phyloP scores from a whole-genome alignment of 2,797 vertebrate species.

The Botia almorhae region DNA sequence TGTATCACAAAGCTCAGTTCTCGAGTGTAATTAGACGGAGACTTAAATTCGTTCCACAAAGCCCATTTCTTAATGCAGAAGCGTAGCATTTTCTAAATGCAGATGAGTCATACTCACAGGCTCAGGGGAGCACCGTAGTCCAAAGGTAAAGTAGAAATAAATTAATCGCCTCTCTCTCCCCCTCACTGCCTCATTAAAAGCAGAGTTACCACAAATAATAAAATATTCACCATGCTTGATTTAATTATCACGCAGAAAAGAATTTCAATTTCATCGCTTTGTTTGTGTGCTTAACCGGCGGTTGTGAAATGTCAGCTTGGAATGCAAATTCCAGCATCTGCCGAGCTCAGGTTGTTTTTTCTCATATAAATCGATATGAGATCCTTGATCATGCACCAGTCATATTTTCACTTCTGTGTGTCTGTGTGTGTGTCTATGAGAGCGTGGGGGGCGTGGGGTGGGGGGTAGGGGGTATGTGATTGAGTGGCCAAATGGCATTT shows the following conservation, averaged over 20 bases:
- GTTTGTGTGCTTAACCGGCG: constrained; percentile 48
- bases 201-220: constrained; percentile 40
- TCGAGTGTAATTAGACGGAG: constrained; percentile 53
- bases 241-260: constrained; percentile 48
- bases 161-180: constrained; percentile 49
- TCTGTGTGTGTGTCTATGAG: constrained; percentile 3
- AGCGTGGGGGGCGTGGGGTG: neutral
- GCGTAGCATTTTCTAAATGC: constrained; percentile 59
- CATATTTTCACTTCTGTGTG: constrained; percentile 13
- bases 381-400: constrained; percentile 28
- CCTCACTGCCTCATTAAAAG: constrained; percentile 49
- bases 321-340: constrained; percentile 50
- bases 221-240: constrained; percentile 46
- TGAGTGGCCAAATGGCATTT: constrained; percentile 7
- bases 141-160: constrained; percentile 64
- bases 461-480: neutral
- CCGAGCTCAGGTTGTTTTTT: constrained; percentile 49
- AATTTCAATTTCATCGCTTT: constrained; percentile 16
- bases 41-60: constrained; percentile 58
- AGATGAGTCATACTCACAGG: constrained; percentile 64
- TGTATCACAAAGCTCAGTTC: constrained; percentile 52
- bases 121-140: constrained; percentile 57
- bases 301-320: constrained; percentile 55
- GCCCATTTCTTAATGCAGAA: constrained; percentile 50
- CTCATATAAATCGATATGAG: constrained; percentile 47